These are phyloP conservation scores for Melanotaenia maccullochi DNA, from an alignment of 2,797 vertebrate species.

Conservation along the genomic window DNA sequence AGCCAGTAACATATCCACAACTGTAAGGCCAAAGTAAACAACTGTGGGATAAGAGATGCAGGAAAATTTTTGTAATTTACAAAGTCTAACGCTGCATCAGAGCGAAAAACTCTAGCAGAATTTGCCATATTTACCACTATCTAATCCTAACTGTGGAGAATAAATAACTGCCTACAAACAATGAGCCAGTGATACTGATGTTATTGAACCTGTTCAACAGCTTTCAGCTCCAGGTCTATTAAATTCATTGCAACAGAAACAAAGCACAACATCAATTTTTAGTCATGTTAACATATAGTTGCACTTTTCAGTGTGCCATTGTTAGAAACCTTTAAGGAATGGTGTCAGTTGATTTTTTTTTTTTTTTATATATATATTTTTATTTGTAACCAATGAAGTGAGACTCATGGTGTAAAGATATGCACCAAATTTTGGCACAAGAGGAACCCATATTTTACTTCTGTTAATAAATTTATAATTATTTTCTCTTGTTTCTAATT, in stretches of 20 bases:
- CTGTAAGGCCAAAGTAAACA: background rate
- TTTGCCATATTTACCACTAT: background rate
- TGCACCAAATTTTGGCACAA: background rate
- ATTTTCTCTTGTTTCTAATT: background rate
- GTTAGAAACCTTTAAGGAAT: background rate
- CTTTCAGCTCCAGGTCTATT: background rate
- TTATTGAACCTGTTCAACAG: conserved; percentile 1
- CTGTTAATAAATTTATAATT: background rate
- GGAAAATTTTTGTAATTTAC: background rate
- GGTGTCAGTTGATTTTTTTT: background rate
- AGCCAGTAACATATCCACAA: background rate
- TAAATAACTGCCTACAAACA: background rate
- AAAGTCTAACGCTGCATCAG: background rate
- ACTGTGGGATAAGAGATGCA: background rate
- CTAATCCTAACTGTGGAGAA: background rate
- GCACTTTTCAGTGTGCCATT: background rate
- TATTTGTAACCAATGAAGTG: background rate
- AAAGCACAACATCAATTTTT: background rate
- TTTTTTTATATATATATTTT: background rate
- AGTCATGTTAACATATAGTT: background rate
- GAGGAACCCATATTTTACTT: background rate
- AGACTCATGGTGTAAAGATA: background rate
- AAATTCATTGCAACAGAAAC: background rate
- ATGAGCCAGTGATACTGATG: background rate
- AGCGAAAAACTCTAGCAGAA: background rate